These are phyloP conservation scores for Bombus pascuorum DNA, from an alignment of 1,140 invertebrate genomes.

Conservation along the genomic window DNA sequence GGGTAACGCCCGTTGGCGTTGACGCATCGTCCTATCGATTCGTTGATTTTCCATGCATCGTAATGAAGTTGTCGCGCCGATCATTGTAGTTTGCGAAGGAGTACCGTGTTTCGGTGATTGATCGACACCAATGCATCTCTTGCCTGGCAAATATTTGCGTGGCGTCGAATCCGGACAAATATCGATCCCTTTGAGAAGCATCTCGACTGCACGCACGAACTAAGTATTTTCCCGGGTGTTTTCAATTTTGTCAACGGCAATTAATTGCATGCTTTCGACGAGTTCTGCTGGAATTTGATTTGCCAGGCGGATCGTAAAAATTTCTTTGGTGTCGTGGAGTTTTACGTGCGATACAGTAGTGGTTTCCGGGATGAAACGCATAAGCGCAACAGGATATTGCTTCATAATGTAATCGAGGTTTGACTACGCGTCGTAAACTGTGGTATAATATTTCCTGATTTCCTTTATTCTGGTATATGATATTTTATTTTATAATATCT, in stretches of 20 bases:
- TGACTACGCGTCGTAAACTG: background rate
- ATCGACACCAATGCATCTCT: background rate
- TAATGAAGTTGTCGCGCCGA: slow-evolving; percentile 59
- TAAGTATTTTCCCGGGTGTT: background rate
- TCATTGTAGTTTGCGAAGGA: slow-evolving; percentile 1
- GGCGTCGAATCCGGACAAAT: background rate
- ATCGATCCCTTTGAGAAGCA: background rate
- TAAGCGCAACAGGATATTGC: slow-evolving; percentile 10
- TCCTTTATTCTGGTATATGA: background rate
- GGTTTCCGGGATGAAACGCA: slow-evolving; percentile 13
- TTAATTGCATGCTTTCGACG: background rate
- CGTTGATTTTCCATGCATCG: slow-evolving; percentile 54
- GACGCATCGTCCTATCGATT: slow-evolving; percentile 60
- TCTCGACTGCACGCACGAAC: background rate
- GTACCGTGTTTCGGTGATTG: background rate
- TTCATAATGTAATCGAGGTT: background rate
- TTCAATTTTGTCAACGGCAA: background rate
- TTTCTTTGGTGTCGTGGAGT: background rate
- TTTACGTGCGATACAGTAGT: background rate
- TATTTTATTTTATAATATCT: background rate
- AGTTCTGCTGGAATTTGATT: background rate
- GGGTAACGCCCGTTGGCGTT: slow-evolving; percentile 38
- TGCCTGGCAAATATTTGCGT: background rate
- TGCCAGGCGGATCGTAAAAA: background rate
- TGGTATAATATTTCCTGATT: background rate